Base-by-base conservation (phyloP, 2,797 vertebrate species). In the Smutsia gigantea region DNA sequence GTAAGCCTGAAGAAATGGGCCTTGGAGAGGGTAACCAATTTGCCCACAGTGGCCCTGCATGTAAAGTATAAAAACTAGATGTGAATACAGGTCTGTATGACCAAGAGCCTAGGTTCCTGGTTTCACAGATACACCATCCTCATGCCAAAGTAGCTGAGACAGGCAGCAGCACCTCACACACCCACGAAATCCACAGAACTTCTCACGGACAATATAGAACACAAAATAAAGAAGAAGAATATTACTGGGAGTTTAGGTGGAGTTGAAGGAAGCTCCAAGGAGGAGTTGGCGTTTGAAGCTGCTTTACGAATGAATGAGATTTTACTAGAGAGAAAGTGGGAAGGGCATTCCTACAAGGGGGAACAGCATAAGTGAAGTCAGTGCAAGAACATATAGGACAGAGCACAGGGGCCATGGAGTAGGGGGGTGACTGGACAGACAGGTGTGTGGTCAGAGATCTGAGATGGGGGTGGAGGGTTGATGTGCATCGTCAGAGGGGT, bases 221-320 rank as follows among this genome's bases (percentile, higher is more conserved):
- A 49, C 51, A 53, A 66, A 74, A 49, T 13, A 69, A 34, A 59
- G 39, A 74, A 49, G 4, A n/a, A n/a, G 34, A 23, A 27, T 31
- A 29, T 72, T 63, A 64, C 25, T 55, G 74, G 90, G 29, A 85
- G 83, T 55, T 53, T 59, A 7, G 18, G 29, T 79, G 31, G 21
- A 23, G 14, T 18, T 74, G 87, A 95, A 66, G 39, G 39, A 84
- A 59, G 12, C 59, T 53, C 89, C 34, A 37, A 3, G 13, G 55
- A 39, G 46, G 27, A 57, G 27, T 7, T 68, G 71, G 82, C 29
- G 10, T 61, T 72, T 57, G 86, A 93, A 64, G 31, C 49, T 86
- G 46, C 69, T 74, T 93, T 83, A 86, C 88, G 63, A 89, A 87
- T 46, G 63, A 87, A 74, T 69, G 79, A 55, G 46, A 74, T n/a